Evolutionary conservation across 2,113 vertebrate genomes (phyloP), one percentile per base, ranked within the genome.

Genomic region (Anhinga anhinga): DNA sequence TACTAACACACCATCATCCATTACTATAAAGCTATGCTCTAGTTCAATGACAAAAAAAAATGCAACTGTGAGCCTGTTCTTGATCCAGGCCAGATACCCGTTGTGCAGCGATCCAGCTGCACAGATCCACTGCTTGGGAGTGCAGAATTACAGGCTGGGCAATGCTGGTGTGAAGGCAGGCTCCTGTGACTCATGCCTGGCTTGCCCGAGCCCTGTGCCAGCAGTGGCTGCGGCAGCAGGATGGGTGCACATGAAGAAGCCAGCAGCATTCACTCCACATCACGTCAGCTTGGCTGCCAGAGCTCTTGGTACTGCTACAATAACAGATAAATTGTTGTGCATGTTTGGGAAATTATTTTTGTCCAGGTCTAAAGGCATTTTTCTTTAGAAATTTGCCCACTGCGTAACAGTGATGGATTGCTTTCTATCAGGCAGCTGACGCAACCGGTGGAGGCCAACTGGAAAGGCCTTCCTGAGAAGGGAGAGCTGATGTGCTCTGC

Each of bases 271-370:
- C 5, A 1, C 36, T 32, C 27, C 2, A 3, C 4, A 9, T 32
- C 44, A 4, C 1, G 1, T 18, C 50, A 52, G 20, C 44, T 81
- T 1, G 0, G 40, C 56, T 1, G 0, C 7, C 3, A 8, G 44
- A 96, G 49, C 29, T 66, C 38, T 71, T 14, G 10, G 21, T 7
- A 26, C 72, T 10, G n/a, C 53, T 21, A 19, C 8, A 5, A 22
- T 16, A 69, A 77, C 2, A 69, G 44, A 74, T 13, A 38, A 10
- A 21, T 29, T 19, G 25, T 6, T 1, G 0, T 42, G 36, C 27
- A 45, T 86, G 70, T 47, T n/a, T 23, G 44, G 62, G 56, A 80
- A 79, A 82, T 16, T 0, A 59, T 74, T 86, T 88, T 66, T 2
- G 1, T 65, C 70, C 61, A 38, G 27, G 30, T 87, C 44, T 42